Conservation (phyloP, 1,140 invertebrate genomes). For the Homarus americanus region DNA sequence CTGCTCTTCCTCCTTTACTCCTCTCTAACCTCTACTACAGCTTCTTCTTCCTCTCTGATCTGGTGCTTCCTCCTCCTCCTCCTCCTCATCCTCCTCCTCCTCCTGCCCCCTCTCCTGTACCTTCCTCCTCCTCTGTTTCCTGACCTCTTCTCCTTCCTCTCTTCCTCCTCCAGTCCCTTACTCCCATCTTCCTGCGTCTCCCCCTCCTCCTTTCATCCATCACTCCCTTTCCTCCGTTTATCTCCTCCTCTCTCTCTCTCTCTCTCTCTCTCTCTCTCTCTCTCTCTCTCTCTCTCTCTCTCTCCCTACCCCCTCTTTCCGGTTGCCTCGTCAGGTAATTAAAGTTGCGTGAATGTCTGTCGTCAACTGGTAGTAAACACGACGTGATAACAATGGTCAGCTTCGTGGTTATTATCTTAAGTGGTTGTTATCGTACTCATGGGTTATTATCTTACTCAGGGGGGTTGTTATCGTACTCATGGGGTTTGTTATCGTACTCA, state of each 20-base stretch:
- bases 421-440: no score
- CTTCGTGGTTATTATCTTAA: no score
- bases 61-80: not conserved
- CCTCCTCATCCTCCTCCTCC: not conserved
- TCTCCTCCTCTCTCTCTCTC: not conserved
- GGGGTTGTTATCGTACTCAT: no score
- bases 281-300: constrained; percentile 16
- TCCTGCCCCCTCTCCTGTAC: no score
- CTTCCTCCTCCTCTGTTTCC: not conserved
- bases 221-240: not conserved
- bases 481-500: no score
- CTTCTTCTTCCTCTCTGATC: not conserved
- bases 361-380: no score
- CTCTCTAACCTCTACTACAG: not conserved
- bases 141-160: not conserved
- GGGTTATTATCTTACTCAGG: no score
- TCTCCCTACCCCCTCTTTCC: not conserved
- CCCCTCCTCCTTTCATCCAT: not conserved
- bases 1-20: not conserved
- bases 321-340: no score
- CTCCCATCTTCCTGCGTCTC: not conserved
- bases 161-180: not conserved
- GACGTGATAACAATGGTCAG: no score
- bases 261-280: not conserved
- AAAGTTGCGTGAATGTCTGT: no score